Evolutionary conservation across 2,888 invertebrate genomes (phyloP).

Genomic region (Chymomyza amoena): DNA sequence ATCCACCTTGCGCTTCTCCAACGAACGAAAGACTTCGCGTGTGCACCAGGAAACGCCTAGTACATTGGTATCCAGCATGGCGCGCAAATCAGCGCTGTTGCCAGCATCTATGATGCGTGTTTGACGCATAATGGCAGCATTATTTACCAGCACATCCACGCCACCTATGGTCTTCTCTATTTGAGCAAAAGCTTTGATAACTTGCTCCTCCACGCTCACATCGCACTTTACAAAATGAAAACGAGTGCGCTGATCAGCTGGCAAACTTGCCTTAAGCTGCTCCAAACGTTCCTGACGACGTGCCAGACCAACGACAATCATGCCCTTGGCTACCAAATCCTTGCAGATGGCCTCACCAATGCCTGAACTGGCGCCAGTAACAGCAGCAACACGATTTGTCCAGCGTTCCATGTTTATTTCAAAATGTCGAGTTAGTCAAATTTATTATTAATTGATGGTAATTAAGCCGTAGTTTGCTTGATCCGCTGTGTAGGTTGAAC

Average conservation of each 20-base stretch:
- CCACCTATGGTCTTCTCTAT: constrained; percentile 80
- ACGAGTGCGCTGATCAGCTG: constrained; percentile 43
- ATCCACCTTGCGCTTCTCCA: constrained; percentile 77
- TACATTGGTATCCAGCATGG: constrained; percentile 79
- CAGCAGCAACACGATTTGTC: constrained; percentile 60
- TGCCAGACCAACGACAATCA: constrained; percentile 79
- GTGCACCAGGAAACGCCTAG: constrained; percentile 79
- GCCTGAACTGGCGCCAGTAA: constrained; percentile 64
- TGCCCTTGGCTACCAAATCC: constrained; percentile 50
- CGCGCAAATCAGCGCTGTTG: constrained; percentile 55
- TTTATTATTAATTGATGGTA: too few species aligned
- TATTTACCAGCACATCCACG: constrained; percentile 81
- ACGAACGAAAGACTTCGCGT: constrained; percentile 79
- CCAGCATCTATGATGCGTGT: constrained; percentile 40
- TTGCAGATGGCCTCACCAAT: constrained; percentile 56
- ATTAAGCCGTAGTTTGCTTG: too few species aligned
- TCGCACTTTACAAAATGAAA: constrained; percentile 80
- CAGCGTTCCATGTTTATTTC: constrained; percentile 51
- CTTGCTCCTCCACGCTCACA: constrained; percentile 80
- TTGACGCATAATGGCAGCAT: constrained; percentile 76
- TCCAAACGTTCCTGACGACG: constrained; percentile 78
- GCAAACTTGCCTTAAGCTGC: constrained; percentile 45
- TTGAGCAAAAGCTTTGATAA: constrained; percentile 79
- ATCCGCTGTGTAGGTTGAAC: too few species aligned
- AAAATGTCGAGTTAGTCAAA: too few species aligned